These are phyloP conservation scores for Drosophila nigromelanica DNA, from an alignment of 1,140 invertebrate species.

Conservation along the genomic window DNA sequence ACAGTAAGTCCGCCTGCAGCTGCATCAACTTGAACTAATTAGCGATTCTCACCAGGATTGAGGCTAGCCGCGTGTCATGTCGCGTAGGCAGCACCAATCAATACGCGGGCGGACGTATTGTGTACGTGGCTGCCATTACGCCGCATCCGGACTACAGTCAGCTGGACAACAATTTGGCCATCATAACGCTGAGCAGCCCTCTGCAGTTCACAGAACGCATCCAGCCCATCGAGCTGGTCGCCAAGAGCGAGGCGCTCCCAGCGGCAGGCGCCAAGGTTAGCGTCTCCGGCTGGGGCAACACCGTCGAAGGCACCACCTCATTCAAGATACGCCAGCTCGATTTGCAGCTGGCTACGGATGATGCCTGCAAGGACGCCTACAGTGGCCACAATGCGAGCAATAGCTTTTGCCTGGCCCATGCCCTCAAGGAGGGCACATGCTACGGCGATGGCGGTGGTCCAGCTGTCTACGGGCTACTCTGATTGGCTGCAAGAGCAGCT, in stretches of 20 bases:
- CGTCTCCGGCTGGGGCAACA: conserved; percentile 71
- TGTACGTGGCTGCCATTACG: conserved; percentile 19
- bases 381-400: conserved; percentile 28
- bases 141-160: conserved; percentile 80
- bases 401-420: conserved; percentile 66
- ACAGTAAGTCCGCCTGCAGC: conserved; percentile 46
- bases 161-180: conserved; percentile 85
- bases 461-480: conserved; percentile 54
- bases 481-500: conserved; percentile 64
- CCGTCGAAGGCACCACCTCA: conserved; percentile 47
- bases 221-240: conserved; percentile 37
- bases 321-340: conserved; percentile 58
- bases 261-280: conserved; percentile 29
- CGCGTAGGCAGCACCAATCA: conserved; percentile 81
- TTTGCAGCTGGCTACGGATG: conserved; percentile 43
- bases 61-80: conserved; percentile 40
- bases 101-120: conserved; percentile 67
- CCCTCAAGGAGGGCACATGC: conserved; percentile 71
- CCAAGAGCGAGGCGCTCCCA: conserved; percentile 26
- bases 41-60: conserved; percentile 32
- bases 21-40: not conserved
- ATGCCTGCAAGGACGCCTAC: conserved; percentile 61
- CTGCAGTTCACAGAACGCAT: conserved; percentile 50
- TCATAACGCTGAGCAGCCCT: conserved; percentile 69
- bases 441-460: conserved; percentile 72